Evolutionary conservation across 2,888 invertebrate species (phyloP).

Genomic region (Caenorhabditis auriculariae): DNA sequence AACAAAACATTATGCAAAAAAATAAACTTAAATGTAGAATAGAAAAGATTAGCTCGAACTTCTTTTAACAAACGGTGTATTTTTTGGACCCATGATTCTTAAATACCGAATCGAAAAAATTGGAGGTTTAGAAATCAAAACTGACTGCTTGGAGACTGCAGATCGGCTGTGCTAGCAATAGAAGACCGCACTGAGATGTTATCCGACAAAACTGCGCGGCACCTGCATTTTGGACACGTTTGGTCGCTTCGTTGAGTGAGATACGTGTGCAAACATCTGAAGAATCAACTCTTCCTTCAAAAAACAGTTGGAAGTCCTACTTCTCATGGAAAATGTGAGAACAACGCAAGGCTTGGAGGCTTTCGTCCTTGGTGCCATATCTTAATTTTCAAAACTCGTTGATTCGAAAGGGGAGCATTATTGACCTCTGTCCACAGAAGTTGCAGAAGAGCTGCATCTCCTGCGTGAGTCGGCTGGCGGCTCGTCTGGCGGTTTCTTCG

Average conservation of each 20-base stretch:
- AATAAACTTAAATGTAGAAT: too few relatives aligned
- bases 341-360: slow-evolving; percentile 62
- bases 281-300: slow-evolving; percentile 3
- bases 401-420: too few relatives aligned
- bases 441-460: slow-evolving; percentile 67
- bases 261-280: slow-evolving; percentile 55
- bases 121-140: not conserved
- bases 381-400: slow-evolving; percentile 2
- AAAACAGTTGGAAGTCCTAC: slow-evolving; percentile 15
- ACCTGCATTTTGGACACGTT: slow-evolving; percentile 58
- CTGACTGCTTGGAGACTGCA: slow-evolving; percentile 40
- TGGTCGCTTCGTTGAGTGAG: slow-evolving; percentile 51
- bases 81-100: too few relatives aligned
- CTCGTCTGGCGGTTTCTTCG: slow-evolving; percentile 58
- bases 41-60: too few relatives aligned
- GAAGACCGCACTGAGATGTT: slow-evolving; percentile 55
- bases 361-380: slow-evolving; percentile 58
- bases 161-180: slow-evolving; percentile 44
- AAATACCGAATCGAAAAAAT: too few relatives aligned
- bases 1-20: too few relatives aligned
- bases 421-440: slow-evolving; percentile 65
- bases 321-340: slow-evolving; percentile 64
- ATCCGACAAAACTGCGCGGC: slow-evolving; percentile 55
- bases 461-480: slow-evolving; percentile 59
- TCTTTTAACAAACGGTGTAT: too few relatives aligned